phyloP scores from a whole-genome alignment of 2,888 invertebrate species.

The Noctua janthina region DNA sequence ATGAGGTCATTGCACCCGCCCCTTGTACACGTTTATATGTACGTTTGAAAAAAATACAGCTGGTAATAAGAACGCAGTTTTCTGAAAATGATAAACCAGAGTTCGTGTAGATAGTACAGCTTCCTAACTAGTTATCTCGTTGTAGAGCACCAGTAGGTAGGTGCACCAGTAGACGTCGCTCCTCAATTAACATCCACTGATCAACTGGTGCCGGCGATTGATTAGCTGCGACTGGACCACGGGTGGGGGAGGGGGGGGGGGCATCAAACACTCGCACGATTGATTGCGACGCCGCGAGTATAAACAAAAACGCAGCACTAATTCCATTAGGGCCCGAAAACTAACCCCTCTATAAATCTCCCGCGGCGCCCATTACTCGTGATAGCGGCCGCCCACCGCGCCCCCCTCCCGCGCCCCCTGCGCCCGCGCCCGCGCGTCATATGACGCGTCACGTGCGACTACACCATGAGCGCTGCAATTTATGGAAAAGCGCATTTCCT shows the following conservation, averaged over 20 bases:
- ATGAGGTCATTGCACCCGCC: neutral
- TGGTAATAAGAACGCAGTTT: neutral
- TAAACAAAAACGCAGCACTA: conserved; percentile 81
- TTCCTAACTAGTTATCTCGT: neutral
- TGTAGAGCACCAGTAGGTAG: neutral
- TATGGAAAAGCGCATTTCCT: conserved; percentile 77
- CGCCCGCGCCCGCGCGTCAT: conserved; percentile 55
- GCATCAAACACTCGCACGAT: conserved; percentile 59
- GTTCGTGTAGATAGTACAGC: neutral
- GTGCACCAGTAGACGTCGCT: conserved; percentile 7
- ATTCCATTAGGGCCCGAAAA: conserved; percentile 84
- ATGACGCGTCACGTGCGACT: conserved; percentile 56
- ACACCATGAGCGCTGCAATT: conserved; percentile 67
- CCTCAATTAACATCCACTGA: conserved; percentile 44
- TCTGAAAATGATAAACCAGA: neutral
- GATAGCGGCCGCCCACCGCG: conserved; percentile 69
- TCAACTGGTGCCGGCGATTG: conserved; percentile 71
- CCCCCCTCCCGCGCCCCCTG: conserved; percentile 59
- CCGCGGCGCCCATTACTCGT: conserved; percentile 74
- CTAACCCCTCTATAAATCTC: conserved; percentile 82
- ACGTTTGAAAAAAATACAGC: neutral
- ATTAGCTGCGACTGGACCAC: conserved; percentile 67
- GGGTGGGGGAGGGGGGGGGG: conserved; percentile 6
- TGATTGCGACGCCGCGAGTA: conserved; percentile 71
- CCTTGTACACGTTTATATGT: neutral